Conservation (phyloP, 2,797 vertebrate species). For the Salarias fasciatus region DNA sequence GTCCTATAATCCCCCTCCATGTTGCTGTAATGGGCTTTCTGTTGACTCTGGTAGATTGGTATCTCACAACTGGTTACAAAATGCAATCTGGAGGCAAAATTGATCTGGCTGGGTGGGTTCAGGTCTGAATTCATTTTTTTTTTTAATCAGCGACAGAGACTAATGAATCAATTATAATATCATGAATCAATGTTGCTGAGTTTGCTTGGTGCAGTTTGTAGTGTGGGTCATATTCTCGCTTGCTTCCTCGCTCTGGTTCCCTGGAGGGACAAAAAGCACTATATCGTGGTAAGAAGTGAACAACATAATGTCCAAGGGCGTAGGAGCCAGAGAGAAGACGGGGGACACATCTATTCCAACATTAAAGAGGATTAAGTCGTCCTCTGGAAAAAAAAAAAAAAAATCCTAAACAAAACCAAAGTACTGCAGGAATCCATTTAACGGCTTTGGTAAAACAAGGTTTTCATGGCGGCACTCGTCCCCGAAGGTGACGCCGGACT, state of each 20-base stretch:
- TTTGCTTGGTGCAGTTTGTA: neutral
- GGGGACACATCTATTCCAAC: conserved; percentile 20
- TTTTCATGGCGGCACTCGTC: conserved; percentile 5
- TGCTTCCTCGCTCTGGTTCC: conserved; percentile 14
- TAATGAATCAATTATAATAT: neutral
- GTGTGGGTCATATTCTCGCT: no score
- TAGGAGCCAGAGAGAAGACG: conserved; percentile 25
- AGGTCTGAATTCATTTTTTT: conserved; percentile 7
- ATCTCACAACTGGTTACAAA: conserved; percentile 61
- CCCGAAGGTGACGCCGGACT: neutral
- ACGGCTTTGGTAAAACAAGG: conserved; percentile 11
- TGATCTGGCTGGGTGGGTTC: conserved; percentile 30
- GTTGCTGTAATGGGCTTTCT: conserved; percentile 69
- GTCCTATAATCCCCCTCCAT: conserved; percentile 49
- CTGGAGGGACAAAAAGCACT: conserved; percentile 20
- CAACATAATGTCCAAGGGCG: conserved; percentile 9
- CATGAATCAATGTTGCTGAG: neutral
- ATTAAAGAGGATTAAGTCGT: conserved; percentile 52
- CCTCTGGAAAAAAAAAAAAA: no score
- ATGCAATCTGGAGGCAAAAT: conserved; percentile 48
- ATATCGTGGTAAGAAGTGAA: neutral
- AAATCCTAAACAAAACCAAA: conserved; percentile 37
- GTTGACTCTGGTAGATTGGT: conserved; percentile 68
- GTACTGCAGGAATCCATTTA: conserved; percentile 21
- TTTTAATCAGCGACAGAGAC: neutral